These are phyloP conservation scores for Eupithecia exiguata DNA, from an alignment of 2,888 invertebrate species.

Conservation along the genomic window DNA sequence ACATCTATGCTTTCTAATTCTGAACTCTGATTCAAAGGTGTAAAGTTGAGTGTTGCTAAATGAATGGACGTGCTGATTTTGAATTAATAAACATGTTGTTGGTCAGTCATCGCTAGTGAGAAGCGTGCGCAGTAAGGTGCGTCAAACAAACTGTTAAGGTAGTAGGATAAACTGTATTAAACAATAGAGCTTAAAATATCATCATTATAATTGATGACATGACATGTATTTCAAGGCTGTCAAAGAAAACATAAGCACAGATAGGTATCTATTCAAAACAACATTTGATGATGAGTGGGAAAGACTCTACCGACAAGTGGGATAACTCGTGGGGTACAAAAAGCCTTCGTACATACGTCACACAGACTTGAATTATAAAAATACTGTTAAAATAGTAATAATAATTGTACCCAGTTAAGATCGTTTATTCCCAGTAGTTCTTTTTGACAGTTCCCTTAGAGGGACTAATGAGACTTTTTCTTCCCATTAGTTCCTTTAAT, in stretches of 20 bases:
- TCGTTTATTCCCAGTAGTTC: too few relatives aligned
- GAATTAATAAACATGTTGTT: conserved; percentile 45
- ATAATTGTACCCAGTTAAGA: background rate
- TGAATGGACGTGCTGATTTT: conserved; percentile 28
- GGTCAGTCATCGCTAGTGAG: conserved; percentile 54
- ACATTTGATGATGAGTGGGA: background rate
- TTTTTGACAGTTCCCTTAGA: too few relatives aligned
- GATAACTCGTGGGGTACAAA: background rate
- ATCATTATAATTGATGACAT: background rate
- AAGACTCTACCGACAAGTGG: background rate
- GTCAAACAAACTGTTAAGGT: conserved; percentile 39
- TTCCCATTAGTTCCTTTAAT: too few relatives aligned
- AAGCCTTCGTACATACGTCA: background rate
- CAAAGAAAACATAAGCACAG: background rate
- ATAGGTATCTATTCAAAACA: background rate
- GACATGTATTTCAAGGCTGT: background rate
- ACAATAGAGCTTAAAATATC: conserved; percentile 24
- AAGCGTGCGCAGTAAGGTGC: conserved; percentile 48
- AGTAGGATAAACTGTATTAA: conserved; percentile 25
- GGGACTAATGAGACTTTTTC: too few relatives aligned
- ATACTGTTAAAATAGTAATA: background rate
- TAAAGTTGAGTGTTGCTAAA: conserved; percentile 27
- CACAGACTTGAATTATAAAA: background rate
- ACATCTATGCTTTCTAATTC: conserved; percentile 18
- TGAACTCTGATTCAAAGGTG: conserved; percentile 12